Conservation (phyloP, 2,797 vertebrate genomes). For the Acrossocheilus fasciatus region DNA sequence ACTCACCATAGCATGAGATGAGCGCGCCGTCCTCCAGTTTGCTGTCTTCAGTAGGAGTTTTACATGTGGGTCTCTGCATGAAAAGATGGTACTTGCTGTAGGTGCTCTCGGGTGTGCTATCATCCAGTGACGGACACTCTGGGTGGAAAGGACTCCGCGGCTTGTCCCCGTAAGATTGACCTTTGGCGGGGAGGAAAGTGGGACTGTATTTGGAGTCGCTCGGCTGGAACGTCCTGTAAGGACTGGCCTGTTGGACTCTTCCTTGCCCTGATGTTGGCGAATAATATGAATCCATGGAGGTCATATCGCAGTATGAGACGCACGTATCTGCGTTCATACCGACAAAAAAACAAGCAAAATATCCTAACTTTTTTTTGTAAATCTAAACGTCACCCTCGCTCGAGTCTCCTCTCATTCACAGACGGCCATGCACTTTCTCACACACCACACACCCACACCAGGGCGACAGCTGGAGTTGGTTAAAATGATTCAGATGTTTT, state of each 20-base stretch:
- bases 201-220: slow-evolving; percentile 92
- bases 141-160: slow-evolving; percentile 88
- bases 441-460: slow-evolving; percentile 48
- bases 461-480: slow-evolving; percentile 85
- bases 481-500: slow-evolving; percentile 93
- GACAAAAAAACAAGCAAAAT: slow-evolving; percentile 70
- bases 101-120: slow-evolving; percentile 83
- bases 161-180: slow-evolving; percentile 90
- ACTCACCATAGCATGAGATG: slow-evolving; percentile 93
- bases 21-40: slow-evolving; percentile 88
- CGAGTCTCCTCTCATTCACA: slow-evolving; percentile 66
- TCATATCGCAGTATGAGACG: slow-evolving; percentile 93
- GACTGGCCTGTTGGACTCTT: slow-evolving; percentile 86
- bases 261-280: slow-evolving; percentile 85
- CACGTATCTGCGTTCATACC: slow-evolving; percentile 95
- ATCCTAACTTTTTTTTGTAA: slow-evolving; percentile 61
- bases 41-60: slow-evolving; percentile 87
- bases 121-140: slow-evolving; percentile 92
- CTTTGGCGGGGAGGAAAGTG: slow-evolving; percentile 91
- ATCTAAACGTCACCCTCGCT: slow-evolving; percentile 54
- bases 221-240: slow-evolving; percentile 92
- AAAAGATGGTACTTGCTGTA: slow-evolving; percentile 95
- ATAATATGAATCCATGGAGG: slow-evolving; percentile 99
- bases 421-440: slow-evolving; percentile 61
- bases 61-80: slow-evolving; percentile 88